Conservation (phyloP, 2,113 vertebrate genomes). For the Neolamprologus toae region DNA sequence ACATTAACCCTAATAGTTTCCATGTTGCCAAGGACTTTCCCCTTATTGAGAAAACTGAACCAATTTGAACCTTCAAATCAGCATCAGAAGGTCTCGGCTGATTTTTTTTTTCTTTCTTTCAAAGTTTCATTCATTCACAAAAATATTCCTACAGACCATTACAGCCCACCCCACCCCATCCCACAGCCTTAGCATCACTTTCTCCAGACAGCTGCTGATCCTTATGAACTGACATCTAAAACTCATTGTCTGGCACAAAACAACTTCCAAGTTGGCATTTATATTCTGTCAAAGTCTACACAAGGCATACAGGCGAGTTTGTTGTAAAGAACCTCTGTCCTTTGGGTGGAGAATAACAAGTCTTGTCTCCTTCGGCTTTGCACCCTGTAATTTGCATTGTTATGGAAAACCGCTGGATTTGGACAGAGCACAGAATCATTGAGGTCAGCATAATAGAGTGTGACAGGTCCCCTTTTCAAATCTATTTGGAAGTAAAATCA, state of each 20-base stretch:
- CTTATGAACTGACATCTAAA: constrained; percentile 35
- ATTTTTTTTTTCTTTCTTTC: neutral
- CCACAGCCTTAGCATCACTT: neutral
- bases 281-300: constrained; percentile 47
- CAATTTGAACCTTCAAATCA: neutral
- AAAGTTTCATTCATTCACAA: neutral
- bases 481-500: constrained; percentile 64
- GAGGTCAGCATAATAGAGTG: constrained; percentile 68
- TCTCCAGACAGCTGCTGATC: constrained; percentile 36
- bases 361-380: constrained; percentile 62
- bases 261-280: constrained; percentile 54
- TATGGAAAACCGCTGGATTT: constrained; percentile 71
- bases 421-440: constrained; percentile 66
- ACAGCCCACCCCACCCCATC: neutral
- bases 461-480: constrained; percentile 68
- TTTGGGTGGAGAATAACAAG: constrained; percentile 58
- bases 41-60: neutral
- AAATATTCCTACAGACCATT: neutral
- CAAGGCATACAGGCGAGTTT: constrained; percentile 49
- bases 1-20: neutral
- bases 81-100: neutral
- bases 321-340: constrained; percentile 59
- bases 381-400: constrained; percentile 69
- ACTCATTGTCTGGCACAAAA: constrained; percentile 34
- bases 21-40: neutral